Base-by-base conservation (phyloP, 2,888 invertebrate species). In the Cremastinae sp. region DNA sequence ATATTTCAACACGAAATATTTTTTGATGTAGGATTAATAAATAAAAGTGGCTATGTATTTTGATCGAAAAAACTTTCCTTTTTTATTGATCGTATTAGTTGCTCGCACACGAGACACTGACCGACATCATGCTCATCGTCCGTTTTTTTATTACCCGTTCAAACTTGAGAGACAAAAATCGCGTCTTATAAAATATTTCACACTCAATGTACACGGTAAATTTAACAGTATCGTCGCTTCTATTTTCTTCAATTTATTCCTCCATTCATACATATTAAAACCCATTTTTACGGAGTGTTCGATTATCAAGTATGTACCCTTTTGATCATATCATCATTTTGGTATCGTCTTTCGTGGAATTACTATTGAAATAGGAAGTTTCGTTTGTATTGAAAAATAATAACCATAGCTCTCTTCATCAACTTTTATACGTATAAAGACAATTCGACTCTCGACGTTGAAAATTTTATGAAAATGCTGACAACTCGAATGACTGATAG, bases 141-240 rank as follows among this genome's bases (percentile, higher is more conserved):
- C 61, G 18, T 61, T 38, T 14, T 14, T 47, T 7, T 2, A 9
- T 61, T 43, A 45, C 54, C 34, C 20, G 14, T n/a, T n/a, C n/a
- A 66, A 49, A 56, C 22, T 36, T 54, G 61, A 53, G 61, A 65
- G 28, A 70, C 41, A 10, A 69, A 59, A 73, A 70, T 74, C 74
- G 47, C 65, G 56, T 72, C 34, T 77, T 66, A 53, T 28, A 71
- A 77, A 78, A 79, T 79, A 77, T 79, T 79, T 71, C 51, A 78
- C 71, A 71, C 56, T 53, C 38, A 34, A 71, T 77, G 69, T 65
- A 43, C 65, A 64, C 49, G 20, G 14, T 64, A 69, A 59, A 53
- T 47, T 36, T n/a, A 59, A 54, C 34, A 8, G 53, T 69, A 56
- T 41, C 10, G 43, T 28, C 7, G 0, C 41, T 66, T 2, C 12